A percentile compares a stretch with the other conserved stretches of the same genome.
phyloP scores from a whole-genome alignment of 2,888 invertebrate species.

The Oxyteleia sp. region DNA sequence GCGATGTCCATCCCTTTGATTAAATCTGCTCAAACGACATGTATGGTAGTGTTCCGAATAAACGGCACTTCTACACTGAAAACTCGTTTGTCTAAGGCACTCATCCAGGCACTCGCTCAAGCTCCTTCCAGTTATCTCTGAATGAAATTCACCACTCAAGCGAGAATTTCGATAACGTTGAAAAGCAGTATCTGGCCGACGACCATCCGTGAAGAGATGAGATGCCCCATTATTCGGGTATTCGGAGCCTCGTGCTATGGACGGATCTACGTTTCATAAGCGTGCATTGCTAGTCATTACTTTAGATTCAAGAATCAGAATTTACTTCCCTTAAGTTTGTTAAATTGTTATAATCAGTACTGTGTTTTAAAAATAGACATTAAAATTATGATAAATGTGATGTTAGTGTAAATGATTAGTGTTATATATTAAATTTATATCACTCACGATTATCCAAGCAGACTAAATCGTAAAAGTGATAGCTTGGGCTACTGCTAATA shows the following conservation, averaged over 20 bases:
- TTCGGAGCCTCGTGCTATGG: slow-evolving; percentile 94
- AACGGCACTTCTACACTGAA: slow-evolving; percentile 96
- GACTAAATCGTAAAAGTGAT: slow-evolving; percentile 96
- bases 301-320: slow-evolving; percentile 23
- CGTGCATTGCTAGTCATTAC: slow-evolving; percentile 59
- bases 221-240: slow-evolving; percentile 96
- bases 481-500: slow-evolving; percentile 94
- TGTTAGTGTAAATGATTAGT: too few species aligned
- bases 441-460: slow-evolving; percentile 96
- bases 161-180: slow-evolving; percentile 95
- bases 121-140: slow-evolving; percentile 95
- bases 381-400: slow-evolving; percentile 7
- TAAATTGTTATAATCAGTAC: slow-evolving; percentile 20
- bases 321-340: slow-evolving; percentile 19
- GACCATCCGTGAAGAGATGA: slow-evolving; percentile 94
- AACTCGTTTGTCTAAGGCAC: slow-evolving; percentile 95
- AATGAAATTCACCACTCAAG: slow-evolving; percentile 95
- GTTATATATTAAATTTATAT: slow-evolving; percentile 34
- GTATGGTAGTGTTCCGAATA: slow-evolving; percentile 95
- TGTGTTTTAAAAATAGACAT: background rate
- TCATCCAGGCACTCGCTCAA: slow-evolving; percentile 96
- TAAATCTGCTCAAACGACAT: slow-evolving; percentile 94
- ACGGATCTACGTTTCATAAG: slow-evolving; percentile 83
- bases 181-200: slow-evolving; percentile 96
- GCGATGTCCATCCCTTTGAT: slow-evolving; percentile 95